Conservation (phyloP, 2,888 invertebrate genomes). For the Zonitis immaculata region DNA sequence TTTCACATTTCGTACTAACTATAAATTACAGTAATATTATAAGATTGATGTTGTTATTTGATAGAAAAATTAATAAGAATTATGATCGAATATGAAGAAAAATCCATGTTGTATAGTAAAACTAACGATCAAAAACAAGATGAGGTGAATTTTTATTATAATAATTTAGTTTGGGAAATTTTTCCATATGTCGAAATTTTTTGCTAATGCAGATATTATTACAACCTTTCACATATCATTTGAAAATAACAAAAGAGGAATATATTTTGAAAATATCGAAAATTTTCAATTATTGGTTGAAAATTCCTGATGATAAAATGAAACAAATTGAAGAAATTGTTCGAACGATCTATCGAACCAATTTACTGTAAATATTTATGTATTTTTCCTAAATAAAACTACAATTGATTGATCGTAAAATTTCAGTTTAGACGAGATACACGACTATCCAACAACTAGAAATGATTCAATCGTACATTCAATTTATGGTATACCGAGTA, state of each 20-base stretch:
- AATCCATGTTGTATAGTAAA: constrained; percentile 28
- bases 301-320: constrained; percentile 81
- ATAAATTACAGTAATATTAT: no score
- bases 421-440: constrained; percentile 92
- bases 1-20: no score
- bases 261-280: constrained; percentile 79
- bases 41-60: no score
- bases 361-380: constrained; percentile 69
- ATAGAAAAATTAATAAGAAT: no score
- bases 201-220: constrained; percentile 63
- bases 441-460: constrained; percentile 91
- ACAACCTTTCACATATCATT: constrained; percentile 85
- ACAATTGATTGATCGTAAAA: constrained; percentile 15
- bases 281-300: constrained; percentile 94
- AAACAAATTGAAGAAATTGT: constrained; percentile 81
- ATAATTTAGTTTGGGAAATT: no score
- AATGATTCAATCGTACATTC: constrained; percentile 96
- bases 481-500: constrained; percentile 91
- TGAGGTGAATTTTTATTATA: constrained; percentile 33
- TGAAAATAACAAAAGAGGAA: constrained; percentile 92
- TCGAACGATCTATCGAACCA: constrained; percentile 95
- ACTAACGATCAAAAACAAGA: no score
- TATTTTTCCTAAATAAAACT: background rate
- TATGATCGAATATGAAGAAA: no score
- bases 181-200: no score